Evolutionary conservation across 2,797 vertebrate species (phyloP).

Genomic region (Crypturellus tataupa): DNA sequence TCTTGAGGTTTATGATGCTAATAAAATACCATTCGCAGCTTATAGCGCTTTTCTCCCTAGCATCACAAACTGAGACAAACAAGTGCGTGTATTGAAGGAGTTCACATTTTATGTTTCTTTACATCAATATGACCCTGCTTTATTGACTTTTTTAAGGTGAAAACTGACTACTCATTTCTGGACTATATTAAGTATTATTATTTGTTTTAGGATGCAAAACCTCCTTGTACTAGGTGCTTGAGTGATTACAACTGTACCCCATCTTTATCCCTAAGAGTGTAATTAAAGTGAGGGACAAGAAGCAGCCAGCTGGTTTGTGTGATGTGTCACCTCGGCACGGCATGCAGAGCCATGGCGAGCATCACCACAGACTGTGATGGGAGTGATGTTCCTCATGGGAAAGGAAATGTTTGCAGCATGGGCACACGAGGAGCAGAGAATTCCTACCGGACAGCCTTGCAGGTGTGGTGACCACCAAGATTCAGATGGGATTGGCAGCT

Average conservation of each 20-base stretch:
- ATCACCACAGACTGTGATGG: rapidly evolving
- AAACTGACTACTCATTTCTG: conserved; percentile 26
- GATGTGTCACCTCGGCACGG: not conserved
- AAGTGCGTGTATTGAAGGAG: conserved; percentile 53
- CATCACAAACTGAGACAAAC: conserved; percentile 51
- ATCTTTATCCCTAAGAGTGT: conserved; percentile 4
- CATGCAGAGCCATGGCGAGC: not conserved
- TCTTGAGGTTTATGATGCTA: conserved; percentile 74
- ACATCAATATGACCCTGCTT: conserved; percentile 34
- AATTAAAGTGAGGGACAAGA: not conserved
- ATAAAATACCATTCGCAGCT: conserved; percentile 67
- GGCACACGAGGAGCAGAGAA: not conserved
- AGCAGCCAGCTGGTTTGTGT: not conserved
- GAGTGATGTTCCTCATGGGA: not conserved
- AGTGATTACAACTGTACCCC: not conserved
- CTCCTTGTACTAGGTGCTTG: not conserved
- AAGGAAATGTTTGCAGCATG: not conserved
- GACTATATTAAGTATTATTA: conserved; percentile 22
- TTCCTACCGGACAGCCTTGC: not conserved
- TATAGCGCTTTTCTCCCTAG: conserved; percentile 64
- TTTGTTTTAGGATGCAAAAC: conserved; percentile 8
- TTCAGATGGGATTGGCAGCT: not conserved
- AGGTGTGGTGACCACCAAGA: too few relatives aligned
- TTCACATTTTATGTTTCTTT: conserved; percentile 65
- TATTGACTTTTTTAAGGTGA: conserved; percentile 52